A percentile compares a stretch with the other conserved stretches of the same genome.
Conservation (phyloP, 2,888 invertebrate genomes). For the Belgica antarctica region DNA sequence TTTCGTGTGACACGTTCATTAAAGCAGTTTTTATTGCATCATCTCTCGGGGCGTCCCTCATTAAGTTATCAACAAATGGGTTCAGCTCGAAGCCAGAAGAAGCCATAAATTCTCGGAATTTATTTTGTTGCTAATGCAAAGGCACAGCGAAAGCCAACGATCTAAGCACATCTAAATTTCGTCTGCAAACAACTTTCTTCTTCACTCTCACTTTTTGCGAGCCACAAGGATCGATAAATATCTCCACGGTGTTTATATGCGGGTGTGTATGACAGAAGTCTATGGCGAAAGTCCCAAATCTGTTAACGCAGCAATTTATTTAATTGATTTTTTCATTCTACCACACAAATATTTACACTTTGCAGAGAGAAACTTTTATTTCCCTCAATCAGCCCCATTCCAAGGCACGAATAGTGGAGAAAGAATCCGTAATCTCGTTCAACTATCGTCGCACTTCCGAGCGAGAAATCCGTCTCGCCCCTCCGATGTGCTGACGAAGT, state of each 20-base stretch:
- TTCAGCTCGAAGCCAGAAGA: not conserved
- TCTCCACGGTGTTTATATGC: not conserved
- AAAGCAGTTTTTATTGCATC: not conserved
- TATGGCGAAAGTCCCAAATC: conserved; percentile 24
- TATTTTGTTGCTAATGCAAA: conserved; percentile 1
- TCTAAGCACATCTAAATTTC: no score
- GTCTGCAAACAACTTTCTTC: not conserved
- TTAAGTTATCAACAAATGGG: conserved; percentile 21
- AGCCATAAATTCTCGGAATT: conserved; percentile 24
- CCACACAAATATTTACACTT: conserved; percentile 28
- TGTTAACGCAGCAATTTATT: conserved; percentile 34
- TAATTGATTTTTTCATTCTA: conserved; percentile 27
- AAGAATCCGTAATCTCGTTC: no score
- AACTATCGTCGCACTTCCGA: conserved; percentile 2
- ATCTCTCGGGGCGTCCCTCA: not conserved
- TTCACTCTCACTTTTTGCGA: not conserved
- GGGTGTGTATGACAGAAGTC: not conserved
- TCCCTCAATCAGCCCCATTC: not conserved
- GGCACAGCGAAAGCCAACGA: not conserved
- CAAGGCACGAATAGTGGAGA: not conserved
- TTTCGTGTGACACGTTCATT: conserved; percentile 9
- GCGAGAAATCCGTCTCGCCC: conserved; percentile 22
- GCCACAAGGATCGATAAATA: not conserved
- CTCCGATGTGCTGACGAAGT: conserved; percentile 33
- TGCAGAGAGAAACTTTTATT: conserved; percentile 13